Conservation (phyloP, 2,113 vertebrate species). For the Bubalus kerabau region DNA sequence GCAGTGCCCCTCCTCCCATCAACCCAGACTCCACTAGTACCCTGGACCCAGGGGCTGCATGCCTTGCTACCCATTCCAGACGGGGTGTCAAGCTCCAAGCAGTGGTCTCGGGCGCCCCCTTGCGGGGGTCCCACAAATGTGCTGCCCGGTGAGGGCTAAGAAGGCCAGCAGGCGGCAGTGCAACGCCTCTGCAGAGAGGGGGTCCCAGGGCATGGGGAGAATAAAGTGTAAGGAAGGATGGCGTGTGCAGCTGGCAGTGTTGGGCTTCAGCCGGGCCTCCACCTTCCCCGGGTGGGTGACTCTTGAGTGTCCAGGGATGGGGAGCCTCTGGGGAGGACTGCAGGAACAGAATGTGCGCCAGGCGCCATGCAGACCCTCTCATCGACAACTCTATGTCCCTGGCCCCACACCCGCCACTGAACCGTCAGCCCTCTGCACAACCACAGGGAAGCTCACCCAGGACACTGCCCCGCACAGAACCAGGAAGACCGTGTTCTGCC, state of each 20-base stretch:
- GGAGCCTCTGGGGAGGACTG: neutral
- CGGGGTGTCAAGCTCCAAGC: rapidly evolving
- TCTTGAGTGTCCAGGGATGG: no score
- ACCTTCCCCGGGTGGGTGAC: neutral
- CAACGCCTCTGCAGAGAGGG: rapidly evolving
- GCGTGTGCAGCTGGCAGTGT: neutral
- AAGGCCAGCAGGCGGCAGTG: rapidly evolving
- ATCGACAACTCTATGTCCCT: neutral
- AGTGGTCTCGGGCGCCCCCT: slow-evolving; percentile 31
- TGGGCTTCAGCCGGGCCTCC: neutral
- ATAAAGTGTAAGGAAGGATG: neutral
- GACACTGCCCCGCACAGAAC: neutral
- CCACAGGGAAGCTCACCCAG: neutral
- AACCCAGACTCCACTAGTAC: no score
- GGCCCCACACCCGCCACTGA: rapidly evolving
- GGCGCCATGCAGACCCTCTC: rapidly evolving
- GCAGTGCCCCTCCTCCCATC: neutral
- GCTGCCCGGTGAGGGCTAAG: rapidly evolving
- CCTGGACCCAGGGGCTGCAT: neutral
- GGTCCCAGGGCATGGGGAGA: neutral
- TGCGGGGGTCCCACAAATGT: neutral
- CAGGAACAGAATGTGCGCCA: no score
- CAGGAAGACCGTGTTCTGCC: neutral
- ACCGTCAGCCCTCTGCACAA: neutral
- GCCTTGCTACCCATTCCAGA: rapidly evolving